Evolutionary conservation across 2,113 vertebrate species (phyloP).

Genomic region (Pteronura brasiliensis): DNA sequence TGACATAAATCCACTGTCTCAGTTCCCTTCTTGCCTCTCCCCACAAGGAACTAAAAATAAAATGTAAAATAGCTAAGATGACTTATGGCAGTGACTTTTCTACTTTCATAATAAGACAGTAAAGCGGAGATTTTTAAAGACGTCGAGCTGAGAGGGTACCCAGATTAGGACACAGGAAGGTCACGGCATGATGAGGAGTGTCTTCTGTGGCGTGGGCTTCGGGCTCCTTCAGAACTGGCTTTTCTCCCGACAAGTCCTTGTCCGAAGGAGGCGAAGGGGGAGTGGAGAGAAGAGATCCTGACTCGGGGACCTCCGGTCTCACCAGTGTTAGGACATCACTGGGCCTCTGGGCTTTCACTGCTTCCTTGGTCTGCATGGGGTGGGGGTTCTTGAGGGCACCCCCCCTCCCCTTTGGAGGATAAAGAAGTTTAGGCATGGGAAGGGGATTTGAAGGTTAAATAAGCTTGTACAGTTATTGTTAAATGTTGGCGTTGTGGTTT

Average conservation of each 20-base stretch:
- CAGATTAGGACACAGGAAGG: neutral
- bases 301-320: neutral
- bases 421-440: neutral
- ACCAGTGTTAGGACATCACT: fast-evolving
- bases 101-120: neutral
- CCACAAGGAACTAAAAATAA: neutral
- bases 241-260: neutral
- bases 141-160: neutral
- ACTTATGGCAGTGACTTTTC: neutral
- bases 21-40: neutral
- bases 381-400: neutral
- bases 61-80: neutral
- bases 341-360: fast-evolving
- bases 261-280: neutral
- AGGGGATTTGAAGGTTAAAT: neutral
- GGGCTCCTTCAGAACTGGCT: neutral
- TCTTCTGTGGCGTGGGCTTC: neutral
- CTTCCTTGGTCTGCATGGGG: too few species aligned
- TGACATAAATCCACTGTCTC: neutral
- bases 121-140: neutral
- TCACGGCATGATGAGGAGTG: neutral
- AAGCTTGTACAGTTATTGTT: neutral
- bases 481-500: neutral
- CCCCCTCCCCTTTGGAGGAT: too few species aligned
- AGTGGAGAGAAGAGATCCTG: too few species aligned